phyloP scores from a whole-genome alignment of 23 tunicate genomes.

The Ciona savignyi region DNA sequence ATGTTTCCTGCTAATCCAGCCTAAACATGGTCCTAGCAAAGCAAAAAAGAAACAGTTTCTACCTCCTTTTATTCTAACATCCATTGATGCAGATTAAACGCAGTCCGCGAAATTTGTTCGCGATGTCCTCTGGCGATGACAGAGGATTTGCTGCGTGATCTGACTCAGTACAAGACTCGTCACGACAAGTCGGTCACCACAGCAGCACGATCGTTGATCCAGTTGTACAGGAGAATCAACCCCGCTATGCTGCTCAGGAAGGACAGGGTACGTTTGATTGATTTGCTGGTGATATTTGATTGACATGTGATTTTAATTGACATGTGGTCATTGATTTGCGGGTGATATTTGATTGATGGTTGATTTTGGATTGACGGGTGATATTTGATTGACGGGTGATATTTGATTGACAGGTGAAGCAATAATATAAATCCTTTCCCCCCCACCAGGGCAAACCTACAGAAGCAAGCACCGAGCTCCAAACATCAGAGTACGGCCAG shows the following conservation, averaged over 20 bases:
- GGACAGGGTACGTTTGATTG: constrained; percentile 50
- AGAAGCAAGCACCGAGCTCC: constrained; percentile 50
- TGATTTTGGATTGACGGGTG: no score
- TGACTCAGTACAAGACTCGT: constrained; percentile 64
- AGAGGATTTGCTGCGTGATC: constrained; percentile 60
- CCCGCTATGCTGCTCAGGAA: constrained; percentile 53
- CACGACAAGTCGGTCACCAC: constrained; percentile 64
- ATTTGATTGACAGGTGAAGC: no score
- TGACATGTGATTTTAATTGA: no score
- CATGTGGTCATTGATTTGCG: no score
- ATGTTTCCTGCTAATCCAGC: no score
- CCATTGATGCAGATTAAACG: constrained; percentile 38
- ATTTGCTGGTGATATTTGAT: no score
- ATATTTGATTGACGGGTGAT: no score
- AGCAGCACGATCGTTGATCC: constrained; percentile 59
- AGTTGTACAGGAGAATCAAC: constrained; percentile 47
- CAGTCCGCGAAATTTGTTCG: constrained; percentile 78
- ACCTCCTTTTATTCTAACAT: no score
- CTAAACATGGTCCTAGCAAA: no score
- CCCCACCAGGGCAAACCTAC: constrained; percentile 63
- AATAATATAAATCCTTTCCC: neutral
- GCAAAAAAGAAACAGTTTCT: no score
- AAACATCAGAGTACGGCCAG: constrained; percentile 37
- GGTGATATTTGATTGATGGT: no score
- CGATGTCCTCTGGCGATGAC: constrained; percentile 86